Percentiles rank a stretch among this genome's conserved stretches.
These are phyloP conservation scores for Plotosus lineatus DNA, from an alignment of 2,113 vertebrate species.

Conservation along the genomic window DNA sequence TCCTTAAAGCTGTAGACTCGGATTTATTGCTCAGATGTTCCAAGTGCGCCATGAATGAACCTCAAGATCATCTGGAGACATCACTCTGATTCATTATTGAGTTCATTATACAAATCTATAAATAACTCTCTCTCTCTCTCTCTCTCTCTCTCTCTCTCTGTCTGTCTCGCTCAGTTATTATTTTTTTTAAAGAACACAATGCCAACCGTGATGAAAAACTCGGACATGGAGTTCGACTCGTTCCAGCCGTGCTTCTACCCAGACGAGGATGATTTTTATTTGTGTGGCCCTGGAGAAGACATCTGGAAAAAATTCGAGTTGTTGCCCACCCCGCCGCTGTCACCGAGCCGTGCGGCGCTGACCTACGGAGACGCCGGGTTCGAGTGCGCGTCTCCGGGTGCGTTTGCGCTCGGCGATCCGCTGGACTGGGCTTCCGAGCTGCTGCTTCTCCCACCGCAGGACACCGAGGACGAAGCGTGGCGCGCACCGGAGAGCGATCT, in stretches of 20 bases:
- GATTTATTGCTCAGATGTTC: too few species aligned
- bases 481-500: constrained; percentile 79
- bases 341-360: constrained; percentile 89
- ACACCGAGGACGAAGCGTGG: constrained; percentile 78
- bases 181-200: constrained; percentile 72
- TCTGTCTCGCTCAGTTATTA: too few species aligned
- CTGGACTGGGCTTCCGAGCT: constrained; percentile 94
- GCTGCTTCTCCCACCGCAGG: constrained; percentile 80
- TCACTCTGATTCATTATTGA: too few species aligned
- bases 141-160: constrained; percentile 53
- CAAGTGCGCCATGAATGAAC: too few species aligned
- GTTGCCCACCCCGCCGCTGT: constrained; percentile 93
- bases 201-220: constrained; percentile 93
- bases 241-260: constrained; percentile 97
- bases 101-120: neutral
- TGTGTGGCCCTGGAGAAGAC: constrained; percentile 95
- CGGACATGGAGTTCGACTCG: constrained; percentile 96
- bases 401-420: constrained; percentile 75
- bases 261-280: constrained; percentile 97
- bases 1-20: too few species aligned
- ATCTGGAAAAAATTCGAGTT: constrained; percentile 99
- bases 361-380: constrained; percentile 77
- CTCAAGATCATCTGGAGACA: too few species aligned
- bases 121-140: constrained; percentile 26
- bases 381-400: constrained; percentile 64